These are phyloP conservation scores for Rhinoraja longicauda DNA, from an alignment of 2,797 vertebrate genomes.

Conservation along the genomic window DNA sequence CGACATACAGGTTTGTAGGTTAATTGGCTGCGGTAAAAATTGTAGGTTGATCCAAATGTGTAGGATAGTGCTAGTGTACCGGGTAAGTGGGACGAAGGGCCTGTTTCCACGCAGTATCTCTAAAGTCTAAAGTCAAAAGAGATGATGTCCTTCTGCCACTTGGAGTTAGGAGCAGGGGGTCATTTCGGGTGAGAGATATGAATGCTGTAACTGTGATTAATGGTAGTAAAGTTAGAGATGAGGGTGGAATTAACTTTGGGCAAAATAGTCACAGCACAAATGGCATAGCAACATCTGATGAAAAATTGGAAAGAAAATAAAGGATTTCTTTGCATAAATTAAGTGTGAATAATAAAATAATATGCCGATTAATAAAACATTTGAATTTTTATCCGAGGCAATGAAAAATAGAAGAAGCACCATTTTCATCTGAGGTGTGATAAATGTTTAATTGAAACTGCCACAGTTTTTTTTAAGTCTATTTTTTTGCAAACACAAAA, in stretches of 20 bases:
- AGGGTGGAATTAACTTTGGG: background rate
- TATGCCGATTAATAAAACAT: constrained; percentile 16
- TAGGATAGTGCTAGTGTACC: too few species aligned
- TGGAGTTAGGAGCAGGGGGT: too few species aligned
- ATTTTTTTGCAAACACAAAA: background rate
- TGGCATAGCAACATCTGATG: background rate
- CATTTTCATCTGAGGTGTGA: background rate
- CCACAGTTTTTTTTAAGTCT: background rate
- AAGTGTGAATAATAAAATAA: background rate
- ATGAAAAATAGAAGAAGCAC: background rate
- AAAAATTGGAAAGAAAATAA: background rate
- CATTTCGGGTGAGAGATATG: background rate
- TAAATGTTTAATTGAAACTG: constrained; percentile 19
- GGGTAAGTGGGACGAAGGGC: too few species aligned
- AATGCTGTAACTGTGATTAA: background rate
- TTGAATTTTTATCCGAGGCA: background rate
- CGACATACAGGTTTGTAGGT: too few species aligned
- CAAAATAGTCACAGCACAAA: background rate
- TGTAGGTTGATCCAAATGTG: too few species aligned
- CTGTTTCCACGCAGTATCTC: too few species aligned
- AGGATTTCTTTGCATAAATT: background rate
- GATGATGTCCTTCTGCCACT: too few species aligned
- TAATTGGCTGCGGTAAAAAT: too few species aligned
- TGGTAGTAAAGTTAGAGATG: background rate
- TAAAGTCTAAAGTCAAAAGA: too few species aligned